Evolutionary conservation across 2,888 invertebrate species (phyloP).

Genomic region (Scaptomyza flava): DNA sequence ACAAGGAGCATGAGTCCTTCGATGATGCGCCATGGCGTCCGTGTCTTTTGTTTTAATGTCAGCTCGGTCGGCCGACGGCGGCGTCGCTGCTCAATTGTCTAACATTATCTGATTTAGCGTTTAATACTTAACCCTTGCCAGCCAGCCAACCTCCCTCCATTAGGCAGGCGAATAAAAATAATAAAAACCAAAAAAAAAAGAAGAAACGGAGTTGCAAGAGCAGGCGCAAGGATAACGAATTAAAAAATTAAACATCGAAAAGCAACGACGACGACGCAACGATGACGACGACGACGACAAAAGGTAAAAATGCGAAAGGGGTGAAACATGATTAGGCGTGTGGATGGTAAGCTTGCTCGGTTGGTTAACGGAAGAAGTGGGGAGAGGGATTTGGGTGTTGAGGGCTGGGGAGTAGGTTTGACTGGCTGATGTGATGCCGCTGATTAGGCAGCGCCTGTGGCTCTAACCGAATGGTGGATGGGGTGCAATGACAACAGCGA

Average conservation of each 20-base stretch:
- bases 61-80: conserved; percentile 59
- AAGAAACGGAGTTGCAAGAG: conserved; percentile 35
- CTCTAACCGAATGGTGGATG: conserved; percentile 3
- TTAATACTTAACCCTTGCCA: conserved; percentile 78
- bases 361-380: not conserved
- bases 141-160: conserved; percentile 36
- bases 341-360: conserved; percentile 48
- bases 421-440: conserved; percentile 68
- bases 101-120: conserved; percentile 79
- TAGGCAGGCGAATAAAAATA: conserved; percentile 48
- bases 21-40: conserved; percentile 33
- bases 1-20: conserved; percentile 46
- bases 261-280: conserved; percentile 56
- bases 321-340: conserved; percentile 76
- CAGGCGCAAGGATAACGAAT: conserved; percentile 81
- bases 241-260: conserved; percentile 81
- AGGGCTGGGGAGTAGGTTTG: conserved; percentile 20
- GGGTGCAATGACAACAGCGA: conserved; percentile 23
- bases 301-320: conserved; percentile 73
- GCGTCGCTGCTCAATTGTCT: conserved; percentile 76
- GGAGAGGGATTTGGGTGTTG: conserved; percentile 4
- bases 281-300: conserved; percentile 44
- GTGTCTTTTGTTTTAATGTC: conserved; percentile 77
- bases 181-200: conserved; percentile 40
- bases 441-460: conserved; percentile 72